A percentile compares a stretch with the other conserved stretches of the same genome.
phyloP scores from a whole-genome alignment of 2,888 invertebrate genomes.

The Rhagophthalmus giganteus region DNA sequence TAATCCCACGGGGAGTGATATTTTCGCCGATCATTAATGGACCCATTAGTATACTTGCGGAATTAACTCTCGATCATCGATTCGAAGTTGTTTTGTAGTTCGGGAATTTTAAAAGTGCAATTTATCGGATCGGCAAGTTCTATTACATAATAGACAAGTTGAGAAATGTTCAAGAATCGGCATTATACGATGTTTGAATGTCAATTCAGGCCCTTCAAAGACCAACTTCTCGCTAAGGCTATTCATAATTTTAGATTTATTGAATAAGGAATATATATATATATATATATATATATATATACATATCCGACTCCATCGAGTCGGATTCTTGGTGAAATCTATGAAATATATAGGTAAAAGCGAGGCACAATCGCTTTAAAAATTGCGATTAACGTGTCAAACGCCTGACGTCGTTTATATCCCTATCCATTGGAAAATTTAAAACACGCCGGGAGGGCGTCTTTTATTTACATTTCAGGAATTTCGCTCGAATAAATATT shows the following conservation, averaged over 20 bases:
- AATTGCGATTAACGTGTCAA: constrained; percentile 43
- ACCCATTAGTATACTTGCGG: not conserved
- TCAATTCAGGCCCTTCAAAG: constrained; percentile 32
- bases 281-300: no score
- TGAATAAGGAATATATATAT: constrained; percentile 31
- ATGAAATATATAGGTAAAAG: constrained; percentile 14
- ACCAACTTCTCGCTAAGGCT: constrained; percentile 23
- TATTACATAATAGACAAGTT: constrained; percentile 33
- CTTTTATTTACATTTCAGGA: constrained; percentile 31
- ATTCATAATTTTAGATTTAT: constrained; percentile 40
- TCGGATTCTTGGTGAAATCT: constrained; percentile 15
- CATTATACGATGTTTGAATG: constrained; percentile 33
- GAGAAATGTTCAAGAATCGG: constrained; percentile 36
- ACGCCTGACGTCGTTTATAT: constrained; percentile 40
- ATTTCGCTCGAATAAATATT: constrained; percentile 37
- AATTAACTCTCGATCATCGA: constrained; percentile 25
- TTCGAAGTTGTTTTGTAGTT: not conserved
- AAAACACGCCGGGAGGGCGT: constrained; percentile 35
- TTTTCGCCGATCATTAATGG: not conserved
- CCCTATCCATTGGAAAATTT: constrained; percentile 32
- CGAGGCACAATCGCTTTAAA: constrained; percentile 18
- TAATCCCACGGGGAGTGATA: not conserved
- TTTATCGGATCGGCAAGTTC: constrained; percentile 38
- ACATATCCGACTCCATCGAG: no score
- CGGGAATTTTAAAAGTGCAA: constrained; percentile 16